phyloP scores from a whole-genome alignment of 2,113 vertebrate species.

The crab-eating macaque (Macaca fascicularis) region T2T-MFA8v1.1 NC_088377.1:164530001-164530500 shows the following conservation, averaged over 20 bases:
- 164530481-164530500: not conserved
- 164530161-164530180: slow-evolving; percentile 10
- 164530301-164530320: not conserved
- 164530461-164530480: not conserved
- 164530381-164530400: not conserved
- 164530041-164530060: not conserved
- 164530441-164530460: not conserved
- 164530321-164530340: not conserved
- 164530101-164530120: not conserved
- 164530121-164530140: not conserved
- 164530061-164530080: slow-evolving; percentile 36
- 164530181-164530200: not conserved
- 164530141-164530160: not conserved
- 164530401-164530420: not conserved
- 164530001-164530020: not conserved
- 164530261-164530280: not conserved
- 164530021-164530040: not conserved
- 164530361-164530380: not conserved
- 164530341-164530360: not conserved
- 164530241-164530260: not conserved
- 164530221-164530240: not conserved
- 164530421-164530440: not conserved
- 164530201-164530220: not conserved
- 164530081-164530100: not conserved
- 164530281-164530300: not conserved